Percentiles rank a stretch among this genome's conserved stretches.
Evolutionary conservation across 2,113 vertebrate species (phyloP).

Genomic region (Indri indri): DNA sequence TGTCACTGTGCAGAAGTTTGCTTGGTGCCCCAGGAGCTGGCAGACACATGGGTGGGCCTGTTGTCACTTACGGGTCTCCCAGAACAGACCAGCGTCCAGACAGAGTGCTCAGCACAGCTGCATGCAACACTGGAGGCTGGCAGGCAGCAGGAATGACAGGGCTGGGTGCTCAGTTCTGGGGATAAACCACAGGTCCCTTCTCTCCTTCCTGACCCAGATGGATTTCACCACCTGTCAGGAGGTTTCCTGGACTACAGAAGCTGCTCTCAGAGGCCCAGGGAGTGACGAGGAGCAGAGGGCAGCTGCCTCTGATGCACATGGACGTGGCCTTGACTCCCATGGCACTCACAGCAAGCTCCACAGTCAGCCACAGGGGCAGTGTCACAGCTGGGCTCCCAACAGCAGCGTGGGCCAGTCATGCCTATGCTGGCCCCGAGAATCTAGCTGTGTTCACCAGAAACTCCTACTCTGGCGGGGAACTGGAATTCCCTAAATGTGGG

Average conservation of each 20-base stretch:
- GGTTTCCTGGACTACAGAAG: neutral
- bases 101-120: accelerated
- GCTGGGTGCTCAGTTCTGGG: neutral
- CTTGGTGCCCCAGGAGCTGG: constrained; percentile 88
- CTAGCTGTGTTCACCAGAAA: neutral
- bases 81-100: neutral
- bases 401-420: neutral
- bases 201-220: neutral
- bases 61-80: neutral
- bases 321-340: neutral
- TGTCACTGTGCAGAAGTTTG: constrained; percentile 78
- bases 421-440: neutral
- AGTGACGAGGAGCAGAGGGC: neutral
- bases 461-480: neutral
- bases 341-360: neutral
- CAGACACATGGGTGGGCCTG: neutral
- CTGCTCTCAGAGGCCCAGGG: neutral
- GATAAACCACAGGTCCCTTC: neutral
- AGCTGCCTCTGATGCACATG: neutral
- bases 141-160: neutral
- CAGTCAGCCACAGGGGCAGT: neutral
- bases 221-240: neutral
- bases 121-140: neutral
- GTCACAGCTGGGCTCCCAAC: neutral
- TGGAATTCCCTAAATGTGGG: neutral